Evolutionary conservation across 1,140 invertebrate species (phyloP).

Genomic region (Trypoxylus dichotomus): DNA sequence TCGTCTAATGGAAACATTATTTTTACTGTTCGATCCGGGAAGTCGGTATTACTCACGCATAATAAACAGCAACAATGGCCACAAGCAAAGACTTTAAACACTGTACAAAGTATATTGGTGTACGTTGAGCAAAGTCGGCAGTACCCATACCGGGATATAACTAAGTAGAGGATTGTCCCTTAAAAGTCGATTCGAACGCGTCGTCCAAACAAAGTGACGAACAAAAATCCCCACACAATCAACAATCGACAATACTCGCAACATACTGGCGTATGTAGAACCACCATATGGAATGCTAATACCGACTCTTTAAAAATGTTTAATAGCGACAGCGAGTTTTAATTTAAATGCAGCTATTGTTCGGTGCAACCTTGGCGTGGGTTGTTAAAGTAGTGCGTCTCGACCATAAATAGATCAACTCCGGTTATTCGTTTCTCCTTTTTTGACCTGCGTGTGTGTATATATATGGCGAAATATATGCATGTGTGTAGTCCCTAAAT

Average conservation of each 20-base stretch:
- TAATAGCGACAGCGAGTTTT: conserved; percentile 3
- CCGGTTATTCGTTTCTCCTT: neutral
- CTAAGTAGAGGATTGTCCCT: conserved; percentile 18
- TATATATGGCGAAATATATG: neutral
- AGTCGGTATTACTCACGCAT: conserved; percentile 23
- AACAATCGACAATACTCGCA: conserved; percentile 21
- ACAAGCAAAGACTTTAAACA: neutral
- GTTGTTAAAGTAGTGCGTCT: conserved; percentile 11
- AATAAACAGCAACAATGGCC: conserved; percentile 18
- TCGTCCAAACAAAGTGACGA: conserved; percentile 21
- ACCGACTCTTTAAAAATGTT: conserved; percentile 5
- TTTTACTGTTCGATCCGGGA: conserved; percentile 18
- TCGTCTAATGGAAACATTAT: conserved; percentile 22
- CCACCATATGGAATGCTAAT: conserved; percentile 25
- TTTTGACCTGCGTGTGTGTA: neutral
- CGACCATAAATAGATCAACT: conserved; percentile 9
- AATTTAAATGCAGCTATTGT: conserved; percentile 22
- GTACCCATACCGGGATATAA: neutral
- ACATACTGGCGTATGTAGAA: conserved; percentile 2
- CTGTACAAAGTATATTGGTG: neutral
- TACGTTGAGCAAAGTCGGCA: neutral
- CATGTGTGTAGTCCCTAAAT: neutral
- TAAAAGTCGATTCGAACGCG: conserved; percentile 18
- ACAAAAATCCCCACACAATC: conserved; percentile 10
- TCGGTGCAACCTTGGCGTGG: neutral